These are phyloP conservation scores for Hydriomena furcata DNA, from an alignment of 2,888 invertebrate species.

Conservation along the genomic window DNA sequence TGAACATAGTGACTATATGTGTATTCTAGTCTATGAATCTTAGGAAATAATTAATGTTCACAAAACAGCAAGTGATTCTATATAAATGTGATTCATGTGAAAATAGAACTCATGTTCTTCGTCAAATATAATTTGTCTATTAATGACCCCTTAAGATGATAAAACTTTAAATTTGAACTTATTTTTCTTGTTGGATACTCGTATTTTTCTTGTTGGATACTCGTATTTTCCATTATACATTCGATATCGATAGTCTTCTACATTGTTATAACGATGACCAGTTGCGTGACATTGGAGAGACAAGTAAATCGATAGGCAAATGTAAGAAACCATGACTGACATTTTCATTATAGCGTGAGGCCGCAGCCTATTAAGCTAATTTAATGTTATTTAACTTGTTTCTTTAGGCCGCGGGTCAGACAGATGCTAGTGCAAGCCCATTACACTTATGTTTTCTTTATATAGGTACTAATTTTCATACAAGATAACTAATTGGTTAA, in stretches of 20 bases:
- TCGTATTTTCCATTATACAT: no score
- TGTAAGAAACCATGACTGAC: slow-evolving; percentile 30
- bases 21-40: no score
- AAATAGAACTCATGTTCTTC: no score
- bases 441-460: slow-evolving; percentile 10
- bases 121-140: no score
- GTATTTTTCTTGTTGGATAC: no score
- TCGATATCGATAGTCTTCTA: no score
- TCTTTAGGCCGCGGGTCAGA: slow-evolving; percentile 47
- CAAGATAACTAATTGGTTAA: background rate
- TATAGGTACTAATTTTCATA: background rate
- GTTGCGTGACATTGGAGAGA: slow-evolving; percentile 24
- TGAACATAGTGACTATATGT: background rate
- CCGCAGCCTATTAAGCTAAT: slow-evolving; percentile 43
- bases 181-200: no score
- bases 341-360: slow-evolving; percentile 21
- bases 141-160: no score
- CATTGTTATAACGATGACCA: slow-evolving; percentile 3
- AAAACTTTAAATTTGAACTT: no score
- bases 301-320: slow-evolving; percentile 30
- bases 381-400: slow-evolving; percentile 41
- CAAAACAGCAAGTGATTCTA: no score
- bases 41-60: no score
- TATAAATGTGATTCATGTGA: no score
- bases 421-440: slow-evolving; percentile 35